Evolutionary conservation across 2,888 invertebrate genomes (phyloP), one percentile per base, ranked within the genome.

Genomic region (Eupeodes latifasciatus): DNA sequence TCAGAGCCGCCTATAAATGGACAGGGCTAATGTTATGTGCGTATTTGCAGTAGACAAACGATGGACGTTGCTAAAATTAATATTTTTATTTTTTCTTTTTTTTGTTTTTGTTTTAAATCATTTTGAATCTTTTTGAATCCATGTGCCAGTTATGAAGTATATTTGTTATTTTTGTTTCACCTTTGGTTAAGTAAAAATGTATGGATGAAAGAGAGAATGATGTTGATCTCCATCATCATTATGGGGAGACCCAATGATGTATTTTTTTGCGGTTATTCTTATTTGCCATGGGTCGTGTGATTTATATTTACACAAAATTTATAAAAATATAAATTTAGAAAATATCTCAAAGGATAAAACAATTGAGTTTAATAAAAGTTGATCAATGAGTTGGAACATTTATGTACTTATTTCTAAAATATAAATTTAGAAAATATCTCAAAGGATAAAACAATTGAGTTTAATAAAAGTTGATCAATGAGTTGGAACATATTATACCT

Each of bases 231-330:
- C 27, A 82, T 75, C 7, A 67, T 51, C 27, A 66, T 66, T 75
- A 86, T 86, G 86, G 85, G 79, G 76, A 82, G 82, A 83, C 86
- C 86, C 82, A 86, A 67, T 34, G 27, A n/a, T 61, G 66, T 67
- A 34, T 67, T 49, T 51, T 36, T 67, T 51, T 11, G 7, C 12
- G 12, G 40, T 40, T 40, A 9, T 36, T 16, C 36, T 51, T 36
- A n/a, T 67, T 67, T 36, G 51, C n/a, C 62, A 62, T 67, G 51
- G 67, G 67, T 51, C 67, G 53, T 67, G 67, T n/a, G 36, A 67
- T 67, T 67, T 67, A 11, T 49, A 51, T 67, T 66, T 3, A 12
- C 10, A 11, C 7, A 59, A 36, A n/a, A n/a, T n/a, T n/a, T n/a
- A n/a, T n/a, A n/a, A 59, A 59, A 59, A 36, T 36, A 59, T 59